A percentile compares a stretch with the other conserved stretches of the same genome.
phyloP scores from a whole-genome alignment of 1,140 invertebrate genomes.

The Musca domestica region DNA sequence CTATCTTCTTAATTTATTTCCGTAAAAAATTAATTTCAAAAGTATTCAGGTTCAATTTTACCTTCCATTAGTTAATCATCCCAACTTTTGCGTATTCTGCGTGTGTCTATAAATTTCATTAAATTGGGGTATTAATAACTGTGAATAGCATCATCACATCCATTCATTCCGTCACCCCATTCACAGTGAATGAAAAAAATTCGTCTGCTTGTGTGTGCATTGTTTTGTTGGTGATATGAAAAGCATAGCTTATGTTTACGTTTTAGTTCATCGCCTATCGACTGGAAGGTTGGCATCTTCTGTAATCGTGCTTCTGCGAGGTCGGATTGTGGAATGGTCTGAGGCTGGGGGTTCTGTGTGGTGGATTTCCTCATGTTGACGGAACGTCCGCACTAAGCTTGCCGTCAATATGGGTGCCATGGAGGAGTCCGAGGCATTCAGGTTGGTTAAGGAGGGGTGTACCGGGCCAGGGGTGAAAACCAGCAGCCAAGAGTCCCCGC shows the following conservation, averaged over 20 bases:
- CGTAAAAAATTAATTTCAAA: too few species aligned
- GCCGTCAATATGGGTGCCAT: conserved; percentile 87
- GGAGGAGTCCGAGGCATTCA: conserved; percentile 79
- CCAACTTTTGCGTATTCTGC: too few species aligned
- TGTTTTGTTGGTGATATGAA: too few species aligned
- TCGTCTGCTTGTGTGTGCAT: too few species aligned
- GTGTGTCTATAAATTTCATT: too few species aligned
- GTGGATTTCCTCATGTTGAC: conserved; percentile 70
- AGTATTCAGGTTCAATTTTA: too few species aligned
- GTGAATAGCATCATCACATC: too few species aligned
- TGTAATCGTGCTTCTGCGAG: conserved; percentile 67
- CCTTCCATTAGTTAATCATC: too few species aligned
- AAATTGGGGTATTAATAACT: too few species aligned
- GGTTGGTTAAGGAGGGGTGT: conserved; percentile 91
- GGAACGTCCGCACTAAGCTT: conserved; percentile 83
- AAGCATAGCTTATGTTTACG: conserved; percentile 32
- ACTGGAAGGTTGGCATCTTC: conserved; percentile 32
- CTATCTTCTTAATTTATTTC: too few species aligned
- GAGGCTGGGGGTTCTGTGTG: conserved; percentile 76
- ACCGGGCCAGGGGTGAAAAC: conserved; percentile 95
- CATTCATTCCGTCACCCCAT: too few species aligned
- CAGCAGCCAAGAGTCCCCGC: conserved; percentile 96
- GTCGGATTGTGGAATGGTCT: conserved; percentile 82
- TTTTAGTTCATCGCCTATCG: neutral
- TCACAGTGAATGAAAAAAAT: too few species aligned